phyloP scores from a whole-genome alignment of 2,888 invertebrate species.

The Yponomeuta malinellus region DNA sequence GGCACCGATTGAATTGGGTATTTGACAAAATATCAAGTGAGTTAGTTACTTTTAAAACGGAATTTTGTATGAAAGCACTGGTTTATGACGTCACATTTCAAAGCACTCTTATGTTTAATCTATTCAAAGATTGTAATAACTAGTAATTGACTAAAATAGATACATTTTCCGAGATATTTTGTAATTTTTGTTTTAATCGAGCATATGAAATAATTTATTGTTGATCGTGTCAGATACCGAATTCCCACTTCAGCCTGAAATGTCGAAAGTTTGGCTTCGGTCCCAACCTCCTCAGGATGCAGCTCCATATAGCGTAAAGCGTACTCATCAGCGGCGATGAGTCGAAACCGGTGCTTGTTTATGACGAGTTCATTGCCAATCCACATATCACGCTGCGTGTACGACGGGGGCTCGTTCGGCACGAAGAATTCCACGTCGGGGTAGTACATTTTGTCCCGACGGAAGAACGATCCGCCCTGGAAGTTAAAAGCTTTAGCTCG shows the following conservation, averaged over 20 bases:
- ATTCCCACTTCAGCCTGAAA: not conserved
- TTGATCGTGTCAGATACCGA: not conserved
- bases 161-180: no score
- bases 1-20: no score
- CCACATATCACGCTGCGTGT: constrained; percentile 87
- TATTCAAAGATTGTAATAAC: no score
- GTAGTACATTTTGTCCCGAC: constrained; percentile 81
- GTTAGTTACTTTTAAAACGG: no score
- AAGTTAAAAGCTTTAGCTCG: not conserved
- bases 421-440: constrained; percentile 84
- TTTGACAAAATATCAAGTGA: no score
- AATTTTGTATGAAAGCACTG: no score
- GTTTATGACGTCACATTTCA: no score
- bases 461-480: constrained; percentile 79
- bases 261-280: not conserved
- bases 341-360: constrained; percentile 85
- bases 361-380: constrained; percentile 87
- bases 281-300: constrained; percentile 79
- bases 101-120: no score
- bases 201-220: no score
- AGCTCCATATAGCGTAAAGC: constrained; percentile 91
- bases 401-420: constrained; percentile 83
- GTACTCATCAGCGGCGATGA: constrained; percentile 90
- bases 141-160: no score
- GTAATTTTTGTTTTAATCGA: no score